Base-by-base conservation (phyloP, 2,113 vertebrate genomes). In the Lamprotornis superbus region DNA sequence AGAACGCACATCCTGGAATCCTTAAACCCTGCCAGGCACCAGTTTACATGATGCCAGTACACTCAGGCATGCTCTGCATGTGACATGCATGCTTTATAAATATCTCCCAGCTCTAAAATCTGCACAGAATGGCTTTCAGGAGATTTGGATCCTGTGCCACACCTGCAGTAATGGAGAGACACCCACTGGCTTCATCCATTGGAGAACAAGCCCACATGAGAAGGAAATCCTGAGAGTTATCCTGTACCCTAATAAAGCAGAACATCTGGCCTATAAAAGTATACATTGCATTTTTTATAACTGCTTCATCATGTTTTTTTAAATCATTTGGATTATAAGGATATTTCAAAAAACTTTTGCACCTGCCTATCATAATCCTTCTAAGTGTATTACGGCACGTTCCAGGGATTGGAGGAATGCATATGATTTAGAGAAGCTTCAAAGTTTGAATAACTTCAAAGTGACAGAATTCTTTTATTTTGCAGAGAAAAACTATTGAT, bases 1-100 rank as follows among this genome's bases (percentile, higher is more conserved):
- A 18, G 12, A 53, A 20, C 1, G 1, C 31, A 35, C 0, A 0
- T 22, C 42, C 39, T 55, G 28, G 5, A 78, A n/a, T 55, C 11
- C 9, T 15, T 56, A 68, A 71, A 78, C 35, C 40, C 28, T 59
- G 12, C 12, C 16, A 60, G 24, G 20, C 27, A 19, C 30, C 1
- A 2, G 3, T 56, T 82, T 71, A 52, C 1, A 0, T 2, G 4
- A 10, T 50, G 2, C 42, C 28, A 31, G 42, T 39, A n/a, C 11
- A 5, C 42, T 65, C 3, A 1, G 39, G 13, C 15, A 63, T 12
- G 31, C 18, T 74, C 13, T 42, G 21, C 18, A 55, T 9, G 37
- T 5, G 15, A 33, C n/a, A 40, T 0, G 1, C 2, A 0, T 53
- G 46, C 12, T 53, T 5, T 15, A 28, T 16, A 46, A 65, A 61